These are phyloP conservation scores for Arizona elegans DNA, from an alignment of 2,113 vertebrate genomes.

Conservation along the genomic window DNA sequence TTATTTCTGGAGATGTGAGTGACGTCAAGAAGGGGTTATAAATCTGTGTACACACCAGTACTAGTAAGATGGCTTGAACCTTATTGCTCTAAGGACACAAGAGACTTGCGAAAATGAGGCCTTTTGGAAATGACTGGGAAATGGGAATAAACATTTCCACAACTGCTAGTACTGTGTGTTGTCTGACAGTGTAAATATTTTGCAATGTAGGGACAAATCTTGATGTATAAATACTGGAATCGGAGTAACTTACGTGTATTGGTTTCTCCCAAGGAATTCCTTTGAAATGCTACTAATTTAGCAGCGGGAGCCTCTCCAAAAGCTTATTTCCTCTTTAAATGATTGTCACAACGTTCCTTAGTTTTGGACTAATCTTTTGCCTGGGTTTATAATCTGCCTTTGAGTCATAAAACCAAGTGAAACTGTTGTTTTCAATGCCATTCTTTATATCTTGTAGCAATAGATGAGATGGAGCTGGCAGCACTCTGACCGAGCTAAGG, in stretches of 20 bases:
- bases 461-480: background rate
- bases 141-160: background rate
- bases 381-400: background rate
- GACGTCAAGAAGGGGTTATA: background rate
- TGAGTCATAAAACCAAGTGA: slow-evolving; percentile 22
- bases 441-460: background rate
- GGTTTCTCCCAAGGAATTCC: background rate
- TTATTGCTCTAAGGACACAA: background rate
- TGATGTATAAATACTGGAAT: slow-evolving; percentile 13
- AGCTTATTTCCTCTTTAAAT: background rate
- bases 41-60: background rate
- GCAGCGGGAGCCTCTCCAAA: slow-evolving; percentile 14
- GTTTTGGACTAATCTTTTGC: background rate
- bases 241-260: slow-evolving; percentile 15
- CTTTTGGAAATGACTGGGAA: background rate
- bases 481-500: background rate
- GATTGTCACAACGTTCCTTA: slow-evolving; percentile 29
- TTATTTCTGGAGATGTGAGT: background rate
- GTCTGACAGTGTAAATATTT: background rate
- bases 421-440: slow-evolving; percentile 29
- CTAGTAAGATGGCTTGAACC: slow-evolving; percentile 5
- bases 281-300: background rate
- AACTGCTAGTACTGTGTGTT: background rate
- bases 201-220: slow-evolving; percentile 8
- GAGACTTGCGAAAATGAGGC: background rate